Evolutionary conservation across 2,797 vertebrate species (phyloP), one percentile per base, ranked within the genome.

Genomic region (Helostoma temminkii): DNA sequence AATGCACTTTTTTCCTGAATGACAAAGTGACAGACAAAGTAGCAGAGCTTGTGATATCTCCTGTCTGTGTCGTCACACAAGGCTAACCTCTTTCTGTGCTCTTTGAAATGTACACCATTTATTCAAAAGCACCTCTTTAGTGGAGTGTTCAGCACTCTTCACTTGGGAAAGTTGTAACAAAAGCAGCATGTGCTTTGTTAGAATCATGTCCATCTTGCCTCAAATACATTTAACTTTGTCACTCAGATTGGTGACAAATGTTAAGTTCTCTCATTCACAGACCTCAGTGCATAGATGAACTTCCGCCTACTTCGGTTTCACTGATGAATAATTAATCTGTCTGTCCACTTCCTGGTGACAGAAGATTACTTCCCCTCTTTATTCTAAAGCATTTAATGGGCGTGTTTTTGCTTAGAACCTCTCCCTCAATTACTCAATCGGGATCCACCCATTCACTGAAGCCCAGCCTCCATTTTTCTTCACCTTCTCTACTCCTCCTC

Each of bases 291-390:
- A 65, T 54, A 76, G 70, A 50, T 76, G 80, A 88, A 78, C 80
- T 63, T 66, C 41, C 45, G 64, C 73, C 78, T 83, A 81, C 88
- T 87, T 84, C 73, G 78, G 93, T 95, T 94, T 94, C 94, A 54
- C 62, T 87, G 87, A 90, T 96, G 83, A 96, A 97, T 96, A 91
- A 96, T 96, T 94, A 64, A 97, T 75, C 57, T n/a, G 24, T 73
- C 85, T 70, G n/a, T 6, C 91, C 91, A 94, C 92, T 30, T 91
- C 89, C 90, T 75, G 92, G 92, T 93, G 90, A 91, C 78, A 89
- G 90, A 91, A 93, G 89, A 94, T 93, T 69, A 83, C 87, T 90
- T 94, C 87, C 83, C 83, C 89, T 92, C 87, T 91, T 91, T 91
- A 87, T 91, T 76, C 82, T 95, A 58, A 96, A 96, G 96, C 95